These are phyloP conservation scores for Chrysemys picta DNA, from an alignment of 2,113 vertebrate genomes.

Conservation along the genomic window DNA sequence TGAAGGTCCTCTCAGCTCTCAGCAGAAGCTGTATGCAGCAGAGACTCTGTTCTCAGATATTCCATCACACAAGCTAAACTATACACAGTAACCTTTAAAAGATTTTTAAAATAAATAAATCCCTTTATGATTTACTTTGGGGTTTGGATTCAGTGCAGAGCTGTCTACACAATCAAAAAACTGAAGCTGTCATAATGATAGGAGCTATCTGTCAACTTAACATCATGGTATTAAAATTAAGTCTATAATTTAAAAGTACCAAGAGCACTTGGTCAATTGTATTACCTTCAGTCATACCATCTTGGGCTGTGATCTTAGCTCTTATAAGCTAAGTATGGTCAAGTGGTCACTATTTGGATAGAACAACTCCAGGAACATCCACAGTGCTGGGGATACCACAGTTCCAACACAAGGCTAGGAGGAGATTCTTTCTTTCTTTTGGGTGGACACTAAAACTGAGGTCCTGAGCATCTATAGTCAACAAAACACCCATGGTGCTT, in stretches of 20 bases:
- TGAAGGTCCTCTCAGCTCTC: background rate
- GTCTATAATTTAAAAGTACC: background rate
- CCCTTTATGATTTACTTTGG: background rate
- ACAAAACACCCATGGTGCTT: background rate
- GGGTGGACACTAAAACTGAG: background rate
- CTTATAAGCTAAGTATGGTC: no score
- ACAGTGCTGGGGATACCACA: background rate
- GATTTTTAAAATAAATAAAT: background rate
- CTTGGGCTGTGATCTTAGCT: background rate
- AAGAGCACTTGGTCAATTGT: background rate
- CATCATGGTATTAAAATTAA: background rate
- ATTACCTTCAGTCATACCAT: background rate
- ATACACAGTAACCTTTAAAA: background rate
- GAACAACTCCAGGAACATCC: background rate
- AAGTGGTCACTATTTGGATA: background rate
- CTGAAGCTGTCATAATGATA: background rate
- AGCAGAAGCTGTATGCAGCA: background rate
- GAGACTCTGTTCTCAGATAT: background rate
- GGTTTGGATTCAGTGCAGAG: background rate
- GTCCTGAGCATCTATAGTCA: background rate
- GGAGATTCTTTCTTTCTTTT: background rate
- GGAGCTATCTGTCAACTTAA: background rate
- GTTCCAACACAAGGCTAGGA: background rate
- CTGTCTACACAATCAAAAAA: background rate
- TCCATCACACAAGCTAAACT: background rate